Base-by-base conservation (phyloP, 2,888 invertebrate species). In the Cerastoderma edule region DNA sequence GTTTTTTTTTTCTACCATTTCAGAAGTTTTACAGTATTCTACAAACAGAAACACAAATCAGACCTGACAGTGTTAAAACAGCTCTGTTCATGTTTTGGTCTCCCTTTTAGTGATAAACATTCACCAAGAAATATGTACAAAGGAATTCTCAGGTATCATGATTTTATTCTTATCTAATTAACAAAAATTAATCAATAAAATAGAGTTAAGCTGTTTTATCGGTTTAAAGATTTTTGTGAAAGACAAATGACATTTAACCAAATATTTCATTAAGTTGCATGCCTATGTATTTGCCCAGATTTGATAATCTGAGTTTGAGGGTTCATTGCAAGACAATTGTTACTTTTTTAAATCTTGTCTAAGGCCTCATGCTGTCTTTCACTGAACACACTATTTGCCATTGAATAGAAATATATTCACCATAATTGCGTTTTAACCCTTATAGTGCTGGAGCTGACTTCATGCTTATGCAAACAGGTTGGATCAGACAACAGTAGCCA, bases 11-110 rank as follows among this genome's bases (percentile, higher is more conserved):
- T 8, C 8, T 53, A 22, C 32, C 39, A 8, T 78, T 78, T 28
- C 71, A 78, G 78, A n/a, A 74, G 80, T 4, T 85, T 84, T 30
- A 74, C 78, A 6, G 69, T 91, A 1, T 89, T 79, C 70, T 92
- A 85, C 69, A 74, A 87, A 56, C 91, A 92, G 73, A 67, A 78
- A 3, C 72, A 70, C n/a, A 57, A 70, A 4, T 54, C 71, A 30
- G 90, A 91, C 73, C 82, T 81, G 39, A 60, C 30, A 1, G 46
- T 86, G 4, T 68, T 91, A 27, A 65, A 76, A 5, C 73, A 79
- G 46, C 64, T 92, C 10, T 83, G 87, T 67, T 83, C 73, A 30
- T 92, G 92, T 83, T 92, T 92, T 86, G 87, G 89, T 6, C 72
- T 92, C 48, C 88, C 88, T 48, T 74, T 83, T 39, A 69, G 84